A percentile compares a stretch with the other conserved stretches of the same genome.
These are phyloP conservation scores for Pangasianodon gigas DNA, from an alignment of 2,113 vertebrate species.

Conservation along the genomic window DNA sequence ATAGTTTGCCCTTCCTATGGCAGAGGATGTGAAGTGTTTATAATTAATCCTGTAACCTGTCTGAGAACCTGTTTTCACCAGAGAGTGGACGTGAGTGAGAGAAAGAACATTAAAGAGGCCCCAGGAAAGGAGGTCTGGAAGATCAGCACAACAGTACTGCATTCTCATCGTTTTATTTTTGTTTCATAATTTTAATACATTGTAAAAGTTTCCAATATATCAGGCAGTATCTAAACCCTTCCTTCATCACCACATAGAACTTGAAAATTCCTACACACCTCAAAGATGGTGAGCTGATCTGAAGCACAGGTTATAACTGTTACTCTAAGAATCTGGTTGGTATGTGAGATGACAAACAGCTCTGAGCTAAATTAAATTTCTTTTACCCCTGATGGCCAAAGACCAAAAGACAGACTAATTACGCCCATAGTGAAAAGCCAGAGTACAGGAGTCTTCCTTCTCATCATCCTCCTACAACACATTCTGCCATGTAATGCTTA, in stretches of 20 bases:
- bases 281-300: not conserved
- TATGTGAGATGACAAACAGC: conserved; percentile 14
- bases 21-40: conserved; percentile 37
- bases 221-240: not conserved
- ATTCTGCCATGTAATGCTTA: not conserved
- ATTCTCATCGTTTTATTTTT: not conserved
- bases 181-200: not conserved
- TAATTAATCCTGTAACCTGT: conserved; percentile 32
- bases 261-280: not conserved
- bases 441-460: conserved; percentile 26
- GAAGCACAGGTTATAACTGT: conserved; percentile 30
- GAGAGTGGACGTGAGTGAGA: too few species aligned
- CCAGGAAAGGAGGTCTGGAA: not conserved
- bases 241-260: not conserved
- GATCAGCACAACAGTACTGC: not conserved
- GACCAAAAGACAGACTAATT: conserved; percentile 54
- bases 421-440: conserved; percentile 56
- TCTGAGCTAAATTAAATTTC: conserved; percentile 30
- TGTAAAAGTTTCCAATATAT: not conserved
- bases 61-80: not conserved
- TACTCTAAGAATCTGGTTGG: conserved; percentile 36
- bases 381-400: conserved; percentile 53
- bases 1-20: conserved; percentile 13
- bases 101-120: not conserved
- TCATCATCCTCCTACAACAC: conserved; percentile 40